Base-by-base conservation (phyloP, 2,888 invertebrate species). In the Trisateles emortualis region DNA sequence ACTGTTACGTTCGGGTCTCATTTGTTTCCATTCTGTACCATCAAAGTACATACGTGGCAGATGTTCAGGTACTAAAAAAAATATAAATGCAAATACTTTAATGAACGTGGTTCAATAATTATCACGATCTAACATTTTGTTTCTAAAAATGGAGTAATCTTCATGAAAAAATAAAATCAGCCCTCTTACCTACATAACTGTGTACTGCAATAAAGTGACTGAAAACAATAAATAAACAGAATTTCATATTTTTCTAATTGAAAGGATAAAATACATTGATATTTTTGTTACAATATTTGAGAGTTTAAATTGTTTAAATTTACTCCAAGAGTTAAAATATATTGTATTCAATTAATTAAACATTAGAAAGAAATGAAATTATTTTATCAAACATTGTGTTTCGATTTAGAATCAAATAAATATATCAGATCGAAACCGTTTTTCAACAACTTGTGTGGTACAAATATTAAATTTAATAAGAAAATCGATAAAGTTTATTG, bases 401-500 rank as follows among this genome's bases (percentile, higher is more conserved):
- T 40, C 32, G 16, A 19, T 22, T 32, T 16, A 10, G 38, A 32
- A 44, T 32, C 39, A 38, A 44, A 51, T 11, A 32, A 22, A 44
- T 43, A 17, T 45, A 39, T 11, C 8, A 13, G 10, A 13, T 47
- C 19, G 43, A 38, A 46, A 55, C 52, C 33, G 35, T 52, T 56
- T 39, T 32, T 52, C 48, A 50, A 55, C 67, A 49, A 44, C 48
- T 50, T 71, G 70, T 71, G 66, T 51, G 59, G 56, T 50, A 69
- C 65, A 78, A 80, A 81, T 84, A 87, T 86, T 83, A 86, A 86
- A 86, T 87, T 84, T 88, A 88, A 90, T 88, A 88, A 85, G 84
- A 77, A 76, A 85, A 88, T 88, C 90, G 92, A 91, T 91, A 91
- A 90, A 83, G 76, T 84, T 86, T 88, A 90, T 85, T 81, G 81